phyloP scores from a whole-genome alignment of 1,140 invertebrate genomes.

The Prorops nasuta region DNA sequence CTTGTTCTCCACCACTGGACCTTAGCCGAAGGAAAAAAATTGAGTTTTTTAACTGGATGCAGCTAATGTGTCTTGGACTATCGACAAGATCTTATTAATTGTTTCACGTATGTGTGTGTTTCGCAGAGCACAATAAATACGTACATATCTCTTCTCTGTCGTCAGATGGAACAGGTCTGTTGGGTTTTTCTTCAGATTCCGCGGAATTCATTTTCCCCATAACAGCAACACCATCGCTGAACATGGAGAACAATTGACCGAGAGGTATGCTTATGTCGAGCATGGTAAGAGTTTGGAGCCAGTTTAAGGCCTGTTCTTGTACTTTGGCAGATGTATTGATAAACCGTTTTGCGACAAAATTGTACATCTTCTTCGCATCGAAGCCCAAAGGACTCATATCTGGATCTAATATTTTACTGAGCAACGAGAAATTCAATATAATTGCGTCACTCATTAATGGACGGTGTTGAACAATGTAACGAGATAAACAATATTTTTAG shows the following conservation, averaged over 20 bases:
- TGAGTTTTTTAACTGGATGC: too few relatives aligned
- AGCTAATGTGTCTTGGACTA: too few relatives aligned
- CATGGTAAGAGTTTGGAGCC: slow-evolving; percentile 90
- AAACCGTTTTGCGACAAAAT: slow-evolving; percentile 88
- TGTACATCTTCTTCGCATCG: slow-evolving; percentile 90
- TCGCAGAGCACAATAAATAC: slow-evolving; percentile 17
- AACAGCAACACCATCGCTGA: slow-evolving; percentile 75
- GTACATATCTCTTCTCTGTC: slow-evolving; percentile 57
- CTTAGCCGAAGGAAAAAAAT: slow-evolving; percentile 44
- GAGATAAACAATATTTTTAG: too few relatives aligned
- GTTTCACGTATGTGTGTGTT: neutral
- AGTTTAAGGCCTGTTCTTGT: slow-evolving; percentile 90
- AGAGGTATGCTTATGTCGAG: slow-evolving; percentile 88
- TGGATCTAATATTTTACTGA: slow-evolving; percentile 92
- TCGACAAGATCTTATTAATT: too few relatives aligned
- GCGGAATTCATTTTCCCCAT: slow-evolving; percentile 60
- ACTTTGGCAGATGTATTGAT: slow-evolving; percentile 81
- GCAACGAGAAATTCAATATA: neutral
- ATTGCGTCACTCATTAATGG: too few relatives aligned
- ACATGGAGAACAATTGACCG: slow-evolving; percentile 82
- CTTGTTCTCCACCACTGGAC: slow-evolving; percentile 67
- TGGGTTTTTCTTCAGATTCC: slow-evolving; percentile 53
- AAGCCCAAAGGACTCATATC: slow-evolving; percentile 94
- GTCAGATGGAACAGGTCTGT: slow-evolving; percentile 46
- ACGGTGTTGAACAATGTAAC: too few relatives aligned